These are phyloP conservation scores for Sebastes baramenuke DNA, from an alignment of 2,797 vertebrate genomes.

Conservation along the genomic window DNA sequence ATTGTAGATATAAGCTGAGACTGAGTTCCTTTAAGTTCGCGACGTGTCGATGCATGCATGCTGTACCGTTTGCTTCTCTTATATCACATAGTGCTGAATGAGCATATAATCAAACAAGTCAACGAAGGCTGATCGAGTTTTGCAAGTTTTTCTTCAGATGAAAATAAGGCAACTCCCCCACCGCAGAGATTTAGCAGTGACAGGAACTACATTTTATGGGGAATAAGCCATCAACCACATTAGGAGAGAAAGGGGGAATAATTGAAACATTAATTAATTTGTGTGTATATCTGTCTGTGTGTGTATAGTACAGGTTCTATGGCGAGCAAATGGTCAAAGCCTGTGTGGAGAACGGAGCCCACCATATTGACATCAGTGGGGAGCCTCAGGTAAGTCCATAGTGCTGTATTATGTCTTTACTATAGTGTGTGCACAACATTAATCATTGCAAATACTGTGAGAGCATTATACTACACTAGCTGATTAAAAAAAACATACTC, in stretches of 20 bases:
- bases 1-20: not conserved
- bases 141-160: too few species aligned
- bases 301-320: constrained; percentile 80
- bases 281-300: not conserved
- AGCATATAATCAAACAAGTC: not conserved
- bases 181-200: not conserved
- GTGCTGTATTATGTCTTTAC: not conserved
- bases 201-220: not conserved
- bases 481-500: too few species aligned
- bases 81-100: not conserved
- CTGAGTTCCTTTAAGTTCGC: not conserved
- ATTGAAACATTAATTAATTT: not conserved
- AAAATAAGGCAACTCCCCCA: not conserved
- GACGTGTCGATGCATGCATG: not conserved
- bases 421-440: not conserved
- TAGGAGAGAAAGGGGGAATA: not conserved
- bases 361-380: constrained; percentile 91
- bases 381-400: constrained; percentile 90
- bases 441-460: not conserved
- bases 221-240: not conserved
- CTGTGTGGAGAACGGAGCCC: constrained; percentile 93
- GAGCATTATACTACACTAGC: too few species aligned
- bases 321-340: constrained; percentile 93
- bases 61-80: not conserved
- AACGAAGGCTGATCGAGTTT: not conserved